phyloP scores from a whole-genome alignment of 2,888 invertebrate genomes.

The Phaonia tiefii region DNA sequence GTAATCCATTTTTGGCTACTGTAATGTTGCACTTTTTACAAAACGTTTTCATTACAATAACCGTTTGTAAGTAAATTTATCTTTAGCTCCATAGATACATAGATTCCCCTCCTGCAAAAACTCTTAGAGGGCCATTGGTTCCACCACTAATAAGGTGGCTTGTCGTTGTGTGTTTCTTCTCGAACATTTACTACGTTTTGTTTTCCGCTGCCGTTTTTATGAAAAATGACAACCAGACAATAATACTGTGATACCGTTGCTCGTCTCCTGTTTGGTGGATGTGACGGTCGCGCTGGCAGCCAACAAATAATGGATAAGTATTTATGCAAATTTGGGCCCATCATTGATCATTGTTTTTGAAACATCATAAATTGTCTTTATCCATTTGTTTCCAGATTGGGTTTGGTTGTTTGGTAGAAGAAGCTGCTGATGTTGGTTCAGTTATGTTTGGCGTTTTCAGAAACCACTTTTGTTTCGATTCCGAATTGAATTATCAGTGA shows the following conservation, averaged over 20 bases:
- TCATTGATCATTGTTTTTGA: slow-evolving; percentile 56
- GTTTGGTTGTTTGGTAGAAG: background rate
- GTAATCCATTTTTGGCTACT: slow-evolving; percentile 64
- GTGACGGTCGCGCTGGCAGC: too few relatives aligned
- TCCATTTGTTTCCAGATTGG: background rate
- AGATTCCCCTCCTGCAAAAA: background rate
- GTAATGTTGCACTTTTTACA: slow-evolving; percentile 58
- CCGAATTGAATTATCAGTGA: background rate
- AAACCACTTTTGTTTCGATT: background rate
- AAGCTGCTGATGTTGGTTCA: background rate
- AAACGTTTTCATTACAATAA: slow-evolving; percentile 22
- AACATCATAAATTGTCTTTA: slow-evolving; percentile 39
- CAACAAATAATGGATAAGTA: slow-evolving; percentile 34
- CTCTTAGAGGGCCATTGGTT: background rate
- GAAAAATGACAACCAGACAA: slow-evolving; percentile 29
- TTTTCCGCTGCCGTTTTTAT: slow-evolving; percentile 8
- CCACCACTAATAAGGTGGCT: background rate
- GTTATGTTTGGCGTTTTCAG: background rate
- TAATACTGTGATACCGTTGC: slow-evolving; percentile 46
- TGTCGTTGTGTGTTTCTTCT: background rate
- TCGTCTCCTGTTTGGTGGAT: background rate
- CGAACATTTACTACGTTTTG: slow-evolving; percentile 1
- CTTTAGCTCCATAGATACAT: too few relatives aligned
- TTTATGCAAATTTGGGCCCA: slow-evolving; percentile 65
- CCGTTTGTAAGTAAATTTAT: background rate